Percentiles rank a stretch among this genome's conserved stretches.
These are phyloP conservation scores for Aphidoletes aphidimyza DNA, from an alignment of 2,888 invertebrate genomes.

Conservation along the genomic window DNA sequence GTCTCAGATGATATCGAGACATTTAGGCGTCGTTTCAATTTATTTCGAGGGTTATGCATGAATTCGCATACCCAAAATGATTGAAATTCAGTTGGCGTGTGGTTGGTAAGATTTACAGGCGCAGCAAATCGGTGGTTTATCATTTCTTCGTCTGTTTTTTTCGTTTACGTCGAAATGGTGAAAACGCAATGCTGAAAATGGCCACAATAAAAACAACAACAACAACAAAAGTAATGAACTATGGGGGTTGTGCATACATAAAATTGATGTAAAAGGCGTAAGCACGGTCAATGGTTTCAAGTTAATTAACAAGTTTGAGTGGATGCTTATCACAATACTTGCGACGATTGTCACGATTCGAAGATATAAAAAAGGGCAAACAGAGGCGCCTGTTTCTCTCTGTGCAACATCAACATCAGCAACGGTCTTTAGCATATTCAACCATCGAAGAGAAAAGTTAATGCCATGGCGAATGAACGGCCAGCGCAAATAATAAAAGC, in stretches of 20 bases:
- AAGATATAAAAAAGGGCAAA: not conserved
- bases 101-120: too few relatives aligned
- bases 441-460: too few relatives aligned
- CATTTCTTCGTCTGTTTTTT: not conserved
- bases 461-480: too few relatives aligned
- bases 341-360: not conserved
- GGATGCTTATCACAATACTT: slow-evolving; percentile 11
- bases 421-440: too few relatives aligned
- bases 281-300: slow-evolving; percentile 10
- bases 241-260: not conserved
- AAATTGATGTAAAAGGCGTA: slow-evolving; percentile 26
- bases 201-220: not conserved
- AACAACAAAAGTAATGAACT: not conserved
- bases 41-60: too few relatives aligned
- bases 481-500: not conserved
- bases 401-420: not conserved
- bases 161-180: not conserved
- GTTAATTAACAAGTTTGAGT: slow-evolving; percentile 31
- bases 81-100: not conserved
- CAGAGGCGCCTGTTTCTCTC: not conserved
- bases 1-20: too few relatives aligned
- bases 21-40: too few relatives aligned
- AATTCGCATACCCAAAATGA: not conserved
- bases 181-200: not conserved
- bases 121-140: too few relatives aligned